Evolutionary conservation across 2,888 invertebrate species (phyloP), one percentile per base, ranked within the genome.

Genomic region (Brachyptera risi): DNA sequence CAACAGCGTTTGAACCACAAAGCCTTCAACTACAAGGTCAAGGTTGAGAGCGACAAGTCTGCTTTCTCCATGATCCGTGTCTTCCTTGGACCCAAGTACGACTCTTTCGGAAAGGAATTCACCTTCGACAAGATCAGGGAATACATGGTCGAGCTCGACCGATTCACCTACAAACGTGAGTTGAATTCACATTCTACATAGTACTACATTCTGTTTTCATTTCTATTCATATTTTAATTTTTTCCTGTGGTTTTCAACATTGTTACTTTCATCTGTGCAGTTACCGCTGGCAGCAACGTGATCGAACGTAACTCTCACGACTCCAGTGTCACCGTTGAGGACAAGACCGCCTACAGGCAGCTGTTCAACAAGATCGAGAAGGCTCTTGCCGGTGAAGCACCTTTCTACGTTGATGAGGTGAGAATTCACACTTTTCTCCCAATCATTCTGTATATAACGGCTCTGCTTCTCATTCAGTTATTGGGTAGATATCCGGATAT

Each of bases 1-100:
- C 87, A 88, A 72, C 79, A 82, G 65, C 86, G 89, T 67, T 76
- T 90, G 35, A 86, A 86, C 75, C 85, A 88, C 76, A 82, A 86
- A 64, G 79, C 81, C 1, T 90, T 88, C 79, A 78, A 76, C 60
- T 78, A 85, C 65, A 79, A 78, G 61, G 73, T 87, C 66, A 76
- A 80, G 42, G 74, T 88, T 19, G 78, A 79, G 59, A 80, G 86
- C 59, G 82, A 85, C 56, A 78, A 81, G 65, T 74, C 78, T 7
- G 75, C 75, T 37, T 79, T 83, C 63, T 85, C 81, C 1, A 77
- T 81, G 13, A 73, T 88, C 60, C 83, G 83, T 67, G 74, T 86
- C 23, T 89, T 84, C 79, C 69, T 88, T 37, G 88, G 85, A 65
- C 88, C 88, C 5, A 87, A 86, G 73, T 84, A 82, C 70, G 83